These are phyloP conservation scores for Colletes gigas DNA, from an alignment of 1,140 invertebrate species.

Conservation along the genomic window DNA sequence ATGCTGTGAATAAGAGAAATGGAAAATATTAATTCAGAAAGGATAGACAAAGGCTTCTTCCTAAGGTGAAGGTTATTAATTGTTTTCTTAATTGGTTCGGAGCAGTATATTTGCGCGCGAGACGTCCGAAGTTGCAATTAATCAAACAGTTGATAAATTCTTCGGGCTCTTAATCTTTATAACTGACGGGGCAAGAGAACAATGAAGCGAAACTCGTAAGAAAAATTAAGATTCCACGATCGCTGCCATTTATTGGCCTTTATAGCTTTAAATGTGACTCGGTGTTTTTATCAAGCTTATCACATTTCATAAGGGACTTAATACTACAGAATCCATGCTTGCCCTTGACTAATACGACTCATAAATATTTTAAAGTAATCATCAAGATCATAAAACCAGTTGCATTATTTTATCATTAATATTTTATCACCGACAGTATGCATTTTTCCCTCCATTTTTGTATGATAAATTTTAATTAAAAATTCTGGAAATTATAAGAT, in stretches of 20 bases:
- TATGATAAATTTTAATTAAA: too few relatives aligned
- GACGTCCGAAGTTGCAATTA: slow-evolving; percentile 12
- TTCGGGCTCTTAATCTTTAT: slow-evolving; percentile 4
- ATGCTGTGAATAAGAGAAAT: background rate
- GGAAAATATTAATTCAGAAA: slow-evolving; percentile 5
- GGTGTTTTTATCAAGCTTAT: too few relatives aligned
- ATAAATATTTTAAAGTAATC: too few relatives aligned
- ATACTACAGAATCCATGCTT: too few relatives aligned
- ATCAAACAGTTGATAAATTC: slow-evolving; percentile 29
- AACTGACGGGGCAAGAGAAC: background rate
- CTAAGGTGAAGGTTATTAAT: slow-evolving; percentile 28
- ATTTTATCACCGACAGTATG: too few relatives aligned
- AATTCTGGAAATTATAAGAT: too few relatives aligned
- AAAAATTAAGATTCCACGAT: background rate
- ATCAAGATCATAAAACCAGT: too few relatives aligned
- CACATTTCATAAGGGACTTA: too few relatives aligned
- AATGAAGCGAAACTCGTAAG: background rate
- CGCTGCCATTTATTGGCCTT: background rate
- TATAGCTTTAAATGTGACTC: background rate
- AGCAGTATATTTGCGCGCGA: slow-evolving; percentile 1
- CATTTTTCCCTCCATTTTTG: too few relatives aligned
- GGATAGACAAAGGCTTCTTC: background rate
- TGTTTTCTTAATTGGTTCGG: slow-evolving; percentile 27
- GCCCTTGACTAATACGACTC: too few relatives aligned
- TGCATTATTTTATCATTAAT: too few relatives aligned